Base-by-base conservation (phyloP, 2,113 vertebrate genomes). In the Butorides virescens region DNA sequence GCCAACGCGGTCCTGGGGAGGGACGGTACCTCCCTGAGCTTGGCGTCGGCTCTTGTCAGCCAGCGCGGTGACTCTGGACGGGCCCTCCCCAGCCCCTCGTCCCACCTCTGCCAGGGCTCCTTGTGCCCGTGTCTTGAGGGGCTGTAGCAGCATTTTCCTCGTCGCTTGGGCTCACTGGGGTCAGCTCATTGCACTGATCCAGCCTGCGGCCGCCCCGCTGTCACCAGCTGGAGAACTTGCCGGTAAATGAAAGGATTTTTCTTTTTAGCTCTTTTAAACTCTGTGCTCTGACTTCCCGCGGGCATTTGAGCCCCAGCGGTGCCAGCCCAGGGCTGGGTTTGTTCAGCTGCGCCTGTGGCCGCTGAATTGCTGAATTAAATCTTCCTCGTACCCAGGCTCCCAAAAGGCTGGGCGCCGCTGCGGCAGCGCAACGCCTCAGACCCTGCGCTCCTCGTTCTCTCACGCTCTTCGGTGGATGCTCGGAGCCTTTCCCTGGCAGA, bases 221-320 rank as follows among this genome's bases (percentile, higher is more conserved):
- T 20, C 3, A n/a, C 58, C 1, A 5, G 58, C 49, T 46, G 32
- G 73, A 80, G 36, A 47, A 22, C 29, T 27, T 25, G 47, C 47
- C 2, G 4, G 36, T 11, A 61, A 73, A 19, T 19, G 16, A 20
- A 26, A 62, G 19, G 61, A 26, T 55, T 50, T 59, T 59, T 59
- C 47, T 37, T 61, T 76, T 65, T 27, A 44, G 20, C 36, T 66
- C 46, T 5, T 44, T 30, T 5, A 47, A 44, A 9, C 12, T 7
- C 79, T 27, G 13, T 17, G 49, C 68, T 80, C 30, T 32, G 18
- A 11, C 15, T 44, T 4, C 4, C 67, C 14, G 36, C 1, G 2
- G 27, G 36, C 4, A 1, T 49, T 53, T 10, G 47, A 66, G n/a
- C 29, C 3, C 17, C 1, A 4, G 34, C 0, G 0, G 16, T n/a